Percentiles rank a stretch among this genome's conserved stretches.
These are phyloP conservation scores for Notiomystis cincta DNA, from an alignment of 2,113 vertebrate genomes.

Conservation along the genomic window DNA sequence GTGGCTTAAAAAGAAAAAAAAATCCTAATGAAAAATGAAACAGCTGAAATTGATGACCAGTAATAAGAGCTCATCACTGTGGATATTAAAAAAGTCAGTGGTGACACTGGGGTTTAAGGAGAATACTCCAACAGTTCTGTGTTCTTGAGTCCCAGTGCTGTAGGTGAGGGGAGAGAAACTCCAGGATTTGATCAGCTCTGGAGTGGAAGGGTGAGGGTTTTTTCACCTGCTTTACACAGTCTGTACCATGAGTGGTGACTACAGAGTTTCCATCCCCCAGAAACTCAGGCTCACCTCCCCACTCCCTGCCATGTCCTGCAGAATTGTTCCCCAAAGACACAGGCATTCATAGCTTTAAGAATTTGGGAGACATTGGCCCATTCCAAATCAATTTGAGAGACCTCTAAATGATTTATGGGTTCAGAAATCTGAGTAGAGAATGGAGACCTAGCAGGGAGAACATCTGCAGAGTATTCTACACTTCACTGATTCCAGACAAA, in stretches of 20 bases:
- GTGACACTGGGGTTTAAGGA: accelerated
- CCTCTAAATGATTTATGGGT: background rate
- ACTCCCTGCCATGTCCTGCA: background rate
- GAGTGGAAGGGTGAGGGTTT: background rate
- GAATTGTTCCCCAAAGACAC: background rate
- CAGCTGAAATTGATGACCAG: background rate
- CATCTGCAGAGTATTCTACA: background rate
- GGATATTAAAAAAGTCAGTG: background rate
- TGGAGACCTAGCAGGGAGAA: background rate
- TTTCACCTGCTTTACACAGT: background rate
- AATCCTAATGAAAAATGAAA: background rate
- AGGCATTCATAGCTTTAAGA: background rate
- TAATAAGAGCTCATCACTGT: background rate
- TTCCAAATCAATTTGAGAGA: background rate
- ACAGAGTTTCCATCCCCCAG: background rate
- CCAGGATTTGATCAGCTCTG: background rate
- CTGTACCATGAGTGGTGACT: background rate
- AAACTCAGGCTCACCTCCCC: background rate
- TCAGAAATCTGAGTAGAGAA: background rate
- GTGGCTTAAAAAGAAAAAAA: background rate
- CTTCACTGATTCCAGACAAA: background rate
- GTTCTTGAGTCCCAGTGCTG: background rate
- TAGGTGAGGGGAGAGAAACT: background rate
- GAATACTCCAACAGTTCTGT: background rate
- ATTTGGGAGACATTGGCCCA: background rate